Conservation (phyloP, 2,797 vertebrate species). For the Carcharodon carcharias region DNA sequence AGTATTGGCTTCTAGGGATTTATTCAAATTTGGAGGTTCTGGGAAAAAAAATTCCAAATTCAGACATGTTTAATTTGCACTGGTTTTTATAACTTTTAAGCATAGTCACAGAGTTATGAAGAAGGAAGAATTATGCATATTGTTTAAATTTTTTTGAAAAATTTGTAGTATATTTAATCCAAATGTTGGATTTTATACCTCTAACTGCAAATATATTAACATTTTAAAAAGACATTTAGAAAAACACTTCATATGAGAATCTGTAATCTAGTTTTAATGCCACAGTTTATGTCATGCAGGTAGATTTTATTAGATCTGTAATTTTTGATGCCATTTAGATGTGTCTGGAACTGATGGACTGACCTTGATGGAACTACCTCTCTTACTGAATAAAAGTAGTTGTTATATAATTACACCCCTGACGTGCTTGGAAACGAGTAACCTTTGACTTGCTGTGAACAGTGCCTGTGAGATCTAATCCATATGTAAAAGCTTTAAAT, state of each 20-base stretch:
- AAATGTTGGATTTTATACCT: neutral
- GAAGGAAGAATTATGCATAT: neutral
- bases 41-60: neutral
- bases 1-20: neutral
- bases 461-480: neutral
- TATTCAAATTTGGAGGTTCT: neutral
- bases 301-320: slow-evolving; percentile 18
- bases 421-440: neutral
- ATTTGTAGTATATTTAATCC: neutral
- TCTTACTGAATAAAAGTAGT: neutral
- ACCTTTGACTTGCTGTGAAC: neutral
- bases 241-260: neutral
- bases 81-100: neutral
- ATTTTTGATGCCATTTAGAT: neutral
- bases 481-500: neutral
- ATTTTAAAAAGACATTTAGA: neutral
- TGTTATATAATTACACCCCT: neutral
- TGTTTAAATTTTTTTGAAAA: neutral
- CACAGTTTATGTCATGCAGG: neutral
- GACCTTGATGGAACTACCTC: neutral
- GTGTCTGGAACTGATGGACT: neutral
- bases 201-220: neutral
- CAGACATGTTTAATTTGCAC: neutral
- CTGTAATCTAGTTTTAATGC: neutral
- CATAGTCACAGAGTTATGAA: neutral